phyloP scores from a whole-genome alignment of 2,113 vertebrate genomes.

The Stegastes partitus region DNA sequence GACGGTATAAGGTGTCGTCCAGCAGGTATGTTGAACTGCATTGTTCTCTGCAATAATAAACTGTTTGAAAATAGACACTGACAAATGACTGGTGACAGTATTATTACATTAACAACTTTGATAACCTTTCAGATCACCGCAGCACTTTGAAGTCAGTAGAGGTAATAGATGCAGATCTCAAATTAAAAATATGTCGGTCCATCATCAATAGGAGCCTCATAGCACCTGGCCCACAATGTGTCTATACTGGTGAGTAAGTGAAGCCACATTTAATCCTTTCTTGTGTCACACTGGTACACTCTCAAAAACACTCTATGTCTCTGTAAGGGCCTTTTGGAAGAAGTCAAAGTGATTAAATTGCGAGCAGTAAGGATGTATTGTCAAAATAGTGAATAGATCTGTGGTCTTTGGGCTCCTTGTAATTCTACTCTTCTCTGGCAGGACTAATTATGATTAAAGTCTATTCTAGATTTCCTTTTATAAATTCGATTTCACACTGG shows the following conservation, averaged over 20 bases:
- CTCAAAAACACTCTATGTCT: background rate
- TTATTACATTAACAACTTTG: background rate
- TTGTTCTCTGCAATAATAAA: background rate
- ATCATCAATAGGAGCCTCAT: constrained; percentile 3
- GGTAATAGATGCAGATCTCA: constrained; percentile 20
- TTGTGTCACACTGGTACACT: no score
- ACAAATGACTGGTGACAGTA: background rate
- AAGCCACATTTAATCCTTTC: background rate
- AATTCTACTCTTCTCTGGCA: background rate
- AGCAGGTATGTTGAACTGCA: background rate
- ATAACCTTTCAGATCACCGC: constrained; percentile 23
- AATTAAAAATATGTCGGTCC: constrained; percentile 29
- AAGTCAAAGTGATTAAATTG: no score
- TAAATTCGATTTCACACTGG: background rate
- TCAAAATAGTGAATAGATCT: constrained; percentile 5
- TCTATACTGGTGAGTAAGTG: constrained; percentile 13
- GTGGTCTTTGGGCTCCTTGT: constrained; percentile 41
- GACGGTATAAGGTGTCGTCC: constrained; percentile 13
- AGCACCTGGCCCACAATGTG: background rate
- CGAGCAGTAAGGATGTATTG: no score
- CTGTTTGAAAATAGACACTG: background rate
- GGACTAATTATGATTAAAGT: no score
- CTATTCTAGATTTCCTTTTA: no score
- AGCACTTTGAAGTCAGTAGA: constrained; percentile 7
- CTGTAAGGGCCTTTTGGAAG: no score